Evolutionary conservation across 1,140 invertebrate species (phyloP).

Genomic region (Eubasilissa regina): DNA sequence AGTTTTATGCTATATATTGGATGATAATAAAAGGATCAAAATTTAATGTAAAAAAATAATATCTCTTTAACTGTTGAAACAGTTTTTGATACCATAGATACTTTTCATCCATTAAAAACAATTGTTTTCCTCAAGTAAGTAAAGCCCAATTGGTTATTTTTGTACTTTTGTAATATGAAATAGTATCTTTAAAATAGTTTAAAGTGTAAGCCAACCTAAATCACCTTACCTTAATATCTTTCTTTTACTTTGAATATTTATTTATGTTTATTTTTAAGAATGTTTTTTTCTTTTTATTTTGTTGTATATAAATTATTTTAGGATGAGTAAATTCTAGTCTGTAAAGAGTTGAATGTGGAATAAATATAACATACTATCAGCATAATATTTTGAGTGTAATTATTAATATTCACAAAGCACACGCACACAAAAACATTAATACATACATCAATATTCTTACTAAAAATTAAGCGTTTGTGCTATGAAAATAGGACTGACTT

Average conservation of each 20-base stretch:
- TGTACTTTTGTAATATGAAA: constrained; percentile 54
- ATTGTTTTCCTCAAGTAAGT: constrained; percentile 1
- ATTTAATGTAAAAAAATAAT: not conserved
- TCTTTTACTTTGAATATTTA: not conserved
- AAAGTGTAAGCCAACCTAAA: constrained; percentile 31
- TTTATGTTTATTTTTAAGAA: constrained; percentile 49
- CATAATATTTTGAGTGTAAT: constrained; percentile 26
- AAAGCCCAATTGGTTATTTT: constrained; percentile 39
- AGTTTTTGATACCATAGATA: not conserved
- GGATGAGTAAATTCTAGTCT: constrained; percentile 61
- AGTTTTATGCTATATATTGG: no score
- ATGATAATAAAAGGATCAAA: not conserved
- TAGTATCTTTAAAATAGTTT: constrained; percentile 3
- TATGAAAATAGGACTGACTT: no score
- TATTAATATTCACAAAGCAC: constrained; percentile 21
- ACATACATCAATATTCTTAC: no score
- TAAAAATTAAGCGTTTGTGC: no score
- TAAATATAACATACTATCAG: constrained; percentile 48
- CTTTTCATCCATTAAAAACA: constrained; percentile 5
- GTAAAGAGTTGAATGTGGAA: constrained; percentile 51
- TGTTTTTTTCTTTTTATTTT: constrained; percentile 55
- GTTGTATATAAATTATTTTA: constrained; percentile 50
- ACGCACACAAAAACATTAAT: not conserved
- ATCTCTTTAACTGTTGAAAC: constrained; percentile 1
- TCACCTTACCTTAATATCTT: not conserved